A percentile compares a stretch with the other conserved stretches of the same genome.
Conservation (phyloP, 1,140 invertebrate genomes). For the Mamestra configurata region DNA sequence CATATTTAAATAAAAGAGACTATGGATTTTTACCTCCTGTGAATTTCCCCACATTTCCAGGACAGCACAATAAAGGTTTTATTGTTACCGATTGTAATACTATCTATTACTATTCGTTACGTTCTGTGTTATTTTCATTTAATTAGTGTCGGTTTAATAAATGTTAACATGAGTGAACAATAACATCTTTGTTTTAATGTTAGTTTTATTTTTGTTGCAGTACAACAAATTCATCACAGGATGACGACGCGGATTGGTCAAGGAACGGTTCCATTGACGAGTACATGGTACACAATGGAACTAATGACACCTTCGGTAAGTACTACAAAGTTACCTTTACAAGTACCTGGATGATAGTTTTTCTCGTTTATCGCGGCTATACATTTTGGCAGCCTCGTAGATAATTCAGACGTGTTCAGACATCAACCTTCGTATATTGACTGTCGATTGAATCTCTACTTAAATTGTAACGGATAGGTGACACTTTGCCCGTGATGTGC, state of each 20-base stretch:
- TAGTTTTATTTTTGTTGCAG: conserved; percentile 68
- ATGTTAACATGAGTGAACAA: background rate
- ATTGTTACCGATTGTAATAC: no score
- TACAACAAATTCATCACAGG: conserved; percentile 73
- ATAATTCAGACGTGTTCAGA: conserved; percentile 16
- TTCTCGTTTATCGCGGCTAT: conserved; percentile 20
- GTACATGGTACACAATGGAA: conserved; percentile 70
- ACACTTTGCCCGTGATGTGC: background rate
- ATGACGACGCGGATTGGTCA: conserved; percentile 79
- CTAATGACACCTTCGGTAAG: conserved; percentile 74
- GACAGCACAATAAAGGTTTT: no score
- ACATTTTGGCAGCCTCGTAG: background rate
- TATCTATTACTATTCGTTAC: background rate
- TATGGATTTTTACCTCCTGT: no score
- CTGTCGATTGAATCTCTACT: conserved; percentile 18
- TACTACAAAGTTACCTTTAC: conserved; percentile 1
- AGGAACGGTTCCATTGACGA: conserved; percentile 72
- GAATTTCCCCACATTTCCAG: no score
- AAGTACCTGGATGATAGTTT: background rate
- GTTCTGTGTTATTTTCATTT: background rate
- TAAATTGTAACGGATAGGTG: background rate
- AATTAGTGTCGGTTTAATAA: background rate
- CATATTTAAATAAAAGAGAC: no score
- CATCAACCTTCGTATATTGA: conserved; percentile 20
- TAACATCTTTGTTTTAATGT: background rate